Evolutionary conservation across 2,888 invertebrate species (phyloP), one percentile per base, ranked within the genome.

Genomic region (Dioctria rufipes): DNA sequence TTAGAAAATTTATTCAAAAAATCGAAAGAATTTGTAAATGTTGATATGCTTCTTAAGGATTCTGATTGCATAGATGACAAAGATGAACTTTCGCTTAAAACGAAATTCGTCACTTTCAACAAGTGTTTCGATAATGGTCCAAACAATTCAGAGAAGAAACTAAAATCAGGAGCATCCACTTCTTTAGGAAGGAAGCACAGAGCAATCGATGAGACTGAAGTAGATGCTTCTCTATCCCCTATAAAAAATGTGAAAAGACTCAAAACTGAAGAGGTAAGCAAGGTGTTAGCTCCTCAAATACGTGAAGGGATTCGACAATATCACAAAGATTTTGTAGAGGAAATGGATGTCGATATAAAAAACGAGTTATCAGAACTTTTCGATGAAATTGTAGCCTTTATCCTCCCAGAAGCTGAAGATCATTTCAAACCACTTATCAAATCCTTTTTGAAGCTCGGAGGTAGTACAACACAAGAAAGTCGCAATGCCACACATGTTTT

Each of bases 1-100:
- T 89, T 97, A 0, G 92, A 92, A 86, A 89, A 91, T 40, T 88
- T 96, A 3, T 95, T 91, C 86, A 90, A 92, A 82, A 93, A 92
- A 13, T 95, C 95, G 0, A 94, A 90, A 83, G 84, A 86, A 69
- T 86, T 86, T 84, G 86, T 88, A 0, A 88, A 89, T 83, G 88
- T 89, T 6, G 88, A 89, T 81, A 83, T 88, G 61, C 84, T 89
- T 46, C 83, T 88, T 8, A 85, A 85, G 37, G 84, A 84, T 11
- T 86, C 86, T 80, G 83, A 85, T 8, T 83, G 83, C 71, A 81
- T 82, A 2, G 82, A 83, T 5, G 79, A 79, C 4, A 25, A 25
- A 25, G 13, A 82, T 3, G 82, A 80, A 66, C 80, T 85, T 3
- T 83, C 83, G 4, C 84, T 84, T 9, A 85, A 85, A 80, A 66